Percentiles rank a stretch among this genome's conserved stretches.
Evolutionary conservation across 2,797 vertebrate species (phyloP).

Genomic region (Macroramphosus scolopax): DNA sequence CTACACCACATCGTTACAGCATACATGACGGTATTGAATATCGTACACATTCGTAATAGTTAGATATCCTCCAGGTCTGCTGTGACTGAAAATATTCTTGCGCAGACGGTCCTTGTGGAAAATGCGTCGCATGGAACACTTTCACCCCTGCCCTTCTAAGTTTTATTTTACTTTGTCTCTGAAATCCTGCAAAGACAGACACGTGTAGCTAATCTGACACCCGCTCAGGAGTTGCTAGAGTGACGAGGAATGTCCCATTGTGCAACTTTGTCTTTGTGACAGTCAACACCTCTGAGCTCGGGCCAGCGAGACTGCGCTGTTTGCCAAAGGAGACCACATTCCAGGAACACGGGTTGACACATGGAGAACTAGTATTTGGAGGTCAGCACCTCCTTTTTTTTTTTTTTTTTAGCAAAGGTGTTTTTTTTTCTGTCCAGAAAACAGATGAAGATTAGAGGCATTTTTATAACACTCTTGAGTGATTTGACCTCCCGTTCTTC

Average conservation of each 20-base stretch:
- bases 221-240: slow-evolving; percentile 10
- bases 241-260: slow-evolving; percentile 49
- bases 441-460: slow-evolving; percentile 35
- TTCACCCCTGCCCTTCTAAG: not conserved
- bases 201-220: slow-evolving; percentile 38
- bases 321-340: slow-evolving; percentile 45
- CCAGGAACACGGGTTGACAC: slow-evolving; percentile 25
- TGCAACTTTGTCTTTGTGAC: slow-evolving; percentile 42
- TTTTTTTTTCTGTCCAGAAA: slow-evolving; percentile 14
- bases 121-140: too few species aligned
- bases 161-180: slow-evolving; percentile 8
- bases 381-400: too few species aligned
- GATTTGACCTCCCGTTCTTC: slow-evolving; percentile 56
- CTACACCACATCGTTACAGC: too few species aligned
- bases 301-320: slow-evolving; percentile 17
- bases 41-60: too few species aligned
- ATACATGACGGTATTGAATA: too few species aligned
- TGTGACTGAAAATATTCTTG: too few species aligned
- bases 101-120: too few species aligned
- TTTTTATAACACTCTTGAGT: slow-evolving; percentile 44
- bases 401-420: slow-evolving; percentile 29
- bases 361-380: slow-evolving; percentile 31
- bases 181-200: slow-evolving; percentile 29
- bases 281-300: slow-evolving; percentile 34
- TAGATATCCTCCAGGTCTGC: too few species aligned